Evolutionary conservation across 1,140 invertebrate species (phyloP), one percentile per base, ranked within the genome.

Genomic region (Ruditapes philippinarum): DNA sequence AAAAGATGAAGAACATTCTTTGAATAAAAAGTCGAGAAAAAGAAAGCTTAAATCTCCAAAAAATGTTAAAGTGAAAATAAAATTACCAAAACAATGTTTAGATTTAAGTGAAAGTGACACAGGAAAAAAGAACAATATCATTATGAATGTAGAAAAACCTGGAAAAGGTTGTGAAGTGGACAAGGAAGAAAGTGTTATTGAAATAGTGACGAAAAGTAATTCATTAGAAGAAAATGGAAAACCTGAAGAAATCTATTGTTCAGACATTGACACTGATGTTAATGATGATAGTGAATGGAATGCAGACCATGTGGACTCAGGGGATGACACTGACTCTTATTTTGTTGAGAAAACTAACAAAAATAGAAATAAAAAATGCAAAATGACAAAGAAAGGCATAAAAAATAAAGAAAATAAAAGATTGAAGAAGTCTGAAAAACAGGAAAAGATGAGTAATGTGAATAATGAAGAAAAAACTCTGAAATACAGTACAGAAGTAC

Each of bases 281-380:
- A 49, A 51, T 49, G 42, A 76, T 45, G 14, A 42, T 42, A 11
- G 2, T 49, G 45, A 76, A 25, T 49, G 22, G 45, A 45, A 45
- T 28, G 25, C 7, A 7, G 28, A 28, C 7, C 1, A 11, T 51
- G 33, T 49, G n/a, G 73, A 76, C 1, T 76, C 73, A 17, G 42
- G 42, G 7, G 73, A 76, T 49, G 73, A 76, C 17, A 76, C 73
- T 31, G 73, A 76, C 31, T 76, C 73, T 1, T 76, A 76, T 51
- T 76, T 49, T 76, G n/a, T n/a, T n/a, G 73, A 76, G 31, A 76
- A 76, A 40, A n/a, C 45, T 31, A 49, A 9, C 12, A 3, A 14
- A 0, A 22, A 49, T 25, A 3, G 12, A 0, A 22, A 49, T 25
- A 45, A 45, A n/a, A 76, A 76, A 74, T 28, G 12, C 3, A 74